These are phyloP conservation scores for Falcunculus frontatus DNA, from an alignment of 2,113 vertebrate species.

Conservation along the genomic window DNA sequence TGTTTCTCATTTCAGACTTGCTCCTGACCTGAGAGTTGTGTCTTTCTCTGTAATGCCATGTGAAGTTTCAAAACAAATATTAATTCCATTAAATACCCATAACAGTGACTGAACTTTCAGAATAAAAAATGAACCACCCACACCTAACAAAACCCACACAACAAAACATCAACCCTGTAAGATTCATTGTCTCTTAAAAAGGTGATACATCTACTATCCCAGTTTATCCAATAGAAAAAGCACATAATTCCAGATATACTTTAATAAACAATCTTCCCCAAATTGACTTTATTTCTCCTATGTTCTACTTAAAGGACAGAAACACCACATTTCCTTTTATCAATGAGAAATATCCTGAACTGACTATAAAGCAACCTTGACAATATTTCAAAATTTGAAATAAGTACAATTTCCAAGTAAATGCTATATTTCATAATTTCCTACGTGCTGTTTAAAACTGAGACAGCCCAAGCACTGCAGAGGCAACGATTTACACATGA, in stretches of 20 bases:
- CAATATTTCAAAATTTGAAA: neutral
- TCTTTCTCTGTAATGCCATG: neutral
- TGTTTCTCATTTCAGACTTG: neutral
- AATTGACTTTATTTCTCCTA: neutral
- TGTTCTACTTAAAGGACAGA: neutral
- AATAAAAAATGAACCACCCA: neutral
- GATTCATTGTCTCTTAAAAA: neutral
- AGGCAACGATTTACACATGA: neutral
- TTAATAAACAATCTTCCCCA: neutral
- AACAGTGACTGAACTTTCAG: neutral
- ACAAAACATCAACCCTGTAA: neutral
- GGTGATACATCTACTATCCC: neutral
- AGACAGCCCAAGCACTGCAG: neutral
- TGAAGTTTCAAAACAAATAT: neutral
- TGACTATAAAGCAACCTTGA: neutral
- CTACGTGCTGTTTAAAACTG: neutral
- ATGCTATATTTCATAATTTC: neutral
- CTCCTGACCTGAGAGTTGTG: neutral
- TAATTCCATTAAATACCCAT: neutral
- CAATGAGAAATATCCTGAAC: neutral
- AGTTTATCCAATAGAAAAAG: neutral
- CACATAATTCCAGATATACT: neutral
- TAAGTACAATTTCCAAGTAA: neutral
- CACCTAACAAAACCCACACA: neutral
- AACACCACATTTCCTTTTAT: neutral